Base-by-base conservation (phyloP, 2,888 invertebrate genomes). In the Hydroisotoma schaefferi region DNA sequence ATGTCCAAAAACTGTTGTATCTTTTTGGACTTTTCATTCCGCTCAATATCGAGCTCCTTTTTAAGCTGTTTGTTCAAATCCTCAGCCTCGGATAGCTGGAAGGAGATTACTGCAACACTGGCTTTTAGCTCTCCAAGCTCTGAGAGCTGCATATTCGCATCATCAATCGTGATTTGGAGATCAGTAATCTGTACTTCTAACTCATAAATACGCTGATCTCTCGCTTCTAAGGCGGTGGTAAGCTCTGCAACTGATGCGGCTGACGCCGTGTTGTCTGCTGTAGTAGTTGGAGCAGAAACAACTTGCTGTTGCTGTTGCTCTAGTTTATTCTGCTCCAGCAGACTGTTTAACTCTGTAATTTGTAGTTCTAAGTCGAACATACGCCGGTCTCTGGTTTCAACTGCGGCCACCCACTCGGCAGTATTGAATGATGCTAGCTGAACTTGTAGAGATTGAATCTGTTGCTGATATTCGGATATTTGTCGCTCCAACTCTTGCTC, bases 101-200 rank as follows among this genome's bases (percentile, higher is more conserved):
- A 37, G 8, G 43, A 20, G 20, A 54, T 22, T 6, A 43, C 29
- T 55, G 57, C 62, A 12, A 63, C 2, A 22, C 28, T 33, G 6
- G 57, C 27, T 26, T 51, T 59, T 2, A 63, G 27, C 25, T 65
- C 58, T 15, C 40, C 22, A 27, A 59, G 12, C 26, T 65, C 59
- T n/a, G 33, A 23, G 12, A 63, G 18, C 37, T 63, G 66, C 26
- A 26, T 18, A 29, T 57, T 53, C 10, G 60, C 48, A n/a, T 67
- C 61, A 18, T 63, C 61, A n/a, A 67, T 22, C 22, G 38, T 57
- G 20, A 59, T 67, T 43, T 61, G 46, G 8, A 67, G 46, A 37
- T 52, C 52, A 1, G 61, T 56, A 18, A 61, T 25, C 27, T 64
- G 63, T 12, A 63, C 63, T 47, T 61, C 60, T 18, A 54, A 40